Evolutionary conservation across 2,797 vertebrate genomes (phyloP).

Genomic region (Falco naumanni): DNA sequence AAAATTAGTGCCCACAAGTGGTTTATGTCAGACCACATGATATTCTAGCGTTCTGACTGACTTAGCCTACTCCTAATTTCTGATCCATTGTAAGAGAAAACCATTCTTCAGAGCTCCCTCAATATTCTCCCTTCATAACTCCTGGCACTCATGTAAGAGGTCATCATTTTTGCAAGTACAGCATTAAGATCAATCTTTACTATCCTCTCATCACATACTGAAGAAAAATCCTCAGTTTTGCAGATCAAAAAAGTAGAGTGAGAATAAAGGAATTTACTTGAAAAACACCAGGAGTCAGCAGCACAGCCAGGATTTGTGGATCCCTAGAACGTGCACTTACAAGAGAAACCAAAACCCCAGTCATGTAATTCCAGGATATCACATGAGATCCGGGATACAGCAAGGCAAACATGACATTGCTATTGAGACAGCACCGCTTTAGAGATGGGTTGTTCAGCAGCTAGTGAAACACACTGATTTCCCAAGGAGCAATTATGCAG

Average conservation of each 20-base stretch:
- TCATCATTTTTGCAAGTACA: background rate
- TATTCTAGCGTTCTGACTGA: background rate
- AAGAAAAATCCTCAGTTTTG: background rate
- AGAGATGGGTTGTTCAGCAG: background rate
- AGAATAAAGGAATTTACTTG: background rate
- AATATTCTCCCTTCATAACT: background rate
- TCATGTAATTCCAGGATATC: background rate
- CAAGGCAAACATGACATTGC: background rate
- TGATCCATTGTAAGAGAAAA: background rate
- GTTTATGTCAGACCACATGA: background rate
- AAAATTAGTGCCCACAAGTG: background rate
- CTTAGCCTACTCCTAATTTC: background rate
- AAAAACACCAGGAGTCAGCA: background rate
- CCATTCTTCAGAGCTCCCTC: background rate
- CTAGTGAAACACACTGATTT: background rate
- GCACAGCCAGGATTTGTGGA: background rate
- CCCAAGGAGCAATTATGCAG: background rate
- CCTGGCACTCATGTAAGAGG: background rate
- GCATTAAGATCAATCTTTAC: background rate
- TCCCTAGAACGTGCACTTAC: background rate
- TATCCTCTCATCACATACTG: background rate
- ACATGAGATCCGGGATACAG: background rate
- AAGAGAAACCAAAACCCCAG: background rate
- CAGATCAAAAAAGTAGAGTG: background rate
- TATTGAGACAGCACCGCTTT: background rate